A percentile compares a stretch with the other conserved stretches of the same genome.
phyloP scores from a whole-genome alignment of 2,113 vertebrate species.

The Chloropsis cyanopogon region DNA sequence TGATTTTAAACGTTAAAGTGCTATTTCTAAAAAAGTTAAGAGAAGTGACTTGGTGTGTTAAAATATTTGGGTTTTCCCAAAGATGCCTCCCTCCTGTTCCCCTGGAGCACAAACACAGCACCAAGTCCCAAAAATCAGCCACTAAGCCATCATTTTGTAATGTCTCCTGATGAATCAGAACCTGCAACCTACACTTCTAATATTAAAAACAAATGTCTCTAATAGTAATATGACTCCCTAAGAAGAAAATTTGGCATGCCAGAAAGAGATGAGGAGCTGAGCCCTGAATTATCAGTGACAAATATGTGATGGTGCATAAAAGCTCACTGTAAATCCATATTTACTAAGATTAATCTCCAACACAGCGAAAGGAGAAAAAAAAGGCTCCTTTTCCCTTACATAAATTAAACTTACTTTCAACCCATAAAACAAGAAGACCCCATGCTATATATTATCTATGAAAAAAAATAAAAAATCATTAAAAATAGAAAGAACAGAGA shows the following conservation, averaged over 20 bases:
- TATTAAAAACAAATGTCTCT: constrained; percentile 7
- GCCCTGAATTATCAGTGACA: not conserved
- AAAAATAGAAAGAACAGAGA: not conserved
- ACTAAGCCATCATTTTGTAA: not conserved
- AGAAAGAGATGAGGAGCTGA: not conserved
- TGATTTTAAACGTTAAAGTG: not conserved
- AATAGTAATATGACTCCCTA: not conserved
- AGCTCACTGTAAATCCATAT: not conserved
- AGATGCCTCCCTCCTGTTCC: not conserved
- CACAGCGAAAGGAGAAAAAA: not conserved
- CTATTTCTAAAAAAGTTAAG: not conserved
- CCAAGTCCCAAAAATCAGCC: not conserved
- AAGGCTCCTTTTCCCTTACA: not conserved
- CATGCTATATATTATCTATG: not conserved
- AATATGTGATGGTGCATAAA: not conserved
- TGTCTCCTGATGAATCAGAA: not conserved
- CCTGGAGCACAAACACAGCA: not conserved
- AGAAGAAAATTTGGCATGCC: not conserved
- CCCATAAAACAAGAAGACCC: not conserved
- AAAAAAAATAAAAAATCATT: not conserved
- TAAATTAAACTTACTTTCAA: not conserved
- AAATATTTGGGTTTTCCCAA: not conserved
- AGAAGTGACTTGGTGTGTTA: not conserved
- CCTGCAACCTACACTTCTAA: not conserved
- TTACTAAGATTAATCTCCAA: not conserved